phyloP scores from a whole-genome alignment of 2,888 invertebrate species.

The Formica aserva region DNA sequence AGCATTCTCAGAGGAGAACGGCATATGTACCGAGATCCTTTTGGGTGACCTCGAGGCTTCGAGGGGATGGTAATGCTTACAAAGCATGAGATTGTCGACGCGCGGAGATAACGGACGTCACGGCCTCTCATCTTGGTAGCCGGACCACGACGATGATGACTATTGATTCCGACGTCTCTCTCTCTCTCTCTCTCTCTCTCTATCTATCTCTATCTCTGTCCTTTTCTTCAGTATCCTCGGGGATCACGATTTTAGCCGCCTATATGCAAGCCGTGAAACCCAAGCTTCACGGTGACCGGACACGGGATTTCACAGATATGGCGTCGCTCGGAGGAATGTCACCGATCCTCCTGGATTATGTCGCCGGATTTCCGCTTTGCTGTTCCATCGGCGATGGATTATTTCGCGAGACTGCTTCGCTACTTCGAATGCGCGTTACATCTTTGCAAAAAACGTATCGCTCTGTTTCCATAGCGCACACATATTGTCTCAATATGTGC shows the following conservation, averaged over 20 bases:
- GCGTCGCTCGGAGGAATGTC: slow-evolving; percentile 69
- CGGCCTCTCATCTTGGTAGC: slow-evolving; percentile 55
- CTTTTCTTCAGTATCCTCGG: slow-evolving; percentile 3
- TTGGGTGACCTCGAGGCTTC: slow-evolving; percentile 52
- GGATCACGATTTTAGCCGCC: slow-evolving; percentile 36
- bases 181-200: background rate
- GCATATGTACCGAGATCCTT: slow-evolving; percentile 46
- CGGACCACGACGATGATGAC: slow-evolving; percentile 36
- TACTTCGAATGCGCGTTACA: background rate
- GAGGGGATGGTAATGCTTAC: slow-evolving; percentile 56
- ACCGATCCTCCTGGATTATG: slow-evolving; percentile 57
- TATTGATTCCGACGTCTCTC: slow-evolving; percentile 23
- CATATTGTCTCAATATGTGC: background rate
- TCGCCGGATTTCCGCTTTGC: slow-evolving; percentile 50
- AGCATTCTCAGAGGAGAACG: slow-evolving; percentile 31
- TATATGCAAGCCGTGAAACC: slow-evolving; percentile 64
- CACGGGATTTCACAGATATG: slow-evolving; percentile 64
- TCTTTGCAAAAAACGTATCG: background rate
- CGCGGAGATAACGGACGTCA: slow-evolving; percentile 59
- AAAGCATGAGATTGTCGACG: slow-evolving; percentile 69
- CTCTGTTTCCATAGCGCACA: background rate
- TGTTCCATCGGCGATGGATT: slow-evolving; percentile 50
- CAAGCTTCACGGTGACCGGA: slow-evolving; percentile 63
- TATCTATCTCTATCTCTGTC: background rate
- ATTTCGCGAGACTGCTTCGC: slow-evolving; percentile 39